These are phyloP conservation scores for Leucoma salicis DNA, from an alignment of 2,888 invertebrate genomes.

Conservation along the genomic window DNA sequence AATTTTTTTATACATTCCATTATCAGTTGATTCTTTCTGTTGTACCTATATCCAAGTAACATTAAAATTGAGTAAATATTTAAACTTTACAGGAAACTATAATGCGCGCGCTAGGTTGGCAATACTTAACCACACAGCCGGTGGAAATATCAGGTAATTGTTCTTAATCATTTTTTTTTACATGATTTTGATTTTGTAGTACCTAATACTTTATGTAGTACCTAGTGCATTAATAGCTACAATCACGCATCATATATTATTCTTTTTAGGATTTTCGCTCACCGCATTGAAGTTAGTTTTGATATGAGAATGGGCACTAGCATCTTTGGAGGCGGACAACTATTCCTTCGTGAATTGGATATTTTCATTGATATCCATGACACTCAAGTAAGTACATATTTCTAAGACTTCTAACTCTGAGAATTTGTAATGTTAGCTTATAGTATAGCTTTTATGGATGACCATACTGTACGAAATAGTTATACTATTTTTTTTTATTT, in stretches of 20 bases:
- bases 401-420: too few relatives aligned
- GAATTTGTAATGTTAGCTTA: too few relatives aligned
- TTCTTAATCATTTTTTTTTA: neutral
- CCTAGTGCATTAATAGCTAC: neutral
- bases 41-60: too few relatives aligned
- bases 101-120: conserved; percentile 44
- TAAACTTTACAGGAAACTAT: conserved; percentile 40
- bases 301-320: conserved; percentile 50
- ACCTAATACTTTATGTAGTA: neutral
- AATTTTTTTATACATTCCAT: too few relatives aligned
- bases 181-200: neutral
- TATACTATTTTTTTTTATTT: too few relatives aligned
- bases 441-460: too few relatives aligned
- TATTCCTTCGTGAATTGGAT: conserved; percentile 48
- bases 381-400: conserved; percentile 40
- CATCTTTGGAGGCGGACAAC: conserved; percentile 40
- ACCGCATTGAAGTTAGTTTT: conserved; percentile 47
- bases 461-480: too few relatives aligned
- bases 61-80: too few relatives aligned
- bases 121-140: conserved; percentile 42
- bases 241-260: conserved; percentile 2
- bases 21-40: too few relatives aligned
- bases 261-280: conserved; percentile 51
- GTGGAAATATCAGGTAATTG: conserved; percentile 51
- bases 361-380: conserved; percentile 52